phyloP scores from a whole-genome alignment of 2,113 vertebrate species.

The Erinaceus europaeus region DNA sequence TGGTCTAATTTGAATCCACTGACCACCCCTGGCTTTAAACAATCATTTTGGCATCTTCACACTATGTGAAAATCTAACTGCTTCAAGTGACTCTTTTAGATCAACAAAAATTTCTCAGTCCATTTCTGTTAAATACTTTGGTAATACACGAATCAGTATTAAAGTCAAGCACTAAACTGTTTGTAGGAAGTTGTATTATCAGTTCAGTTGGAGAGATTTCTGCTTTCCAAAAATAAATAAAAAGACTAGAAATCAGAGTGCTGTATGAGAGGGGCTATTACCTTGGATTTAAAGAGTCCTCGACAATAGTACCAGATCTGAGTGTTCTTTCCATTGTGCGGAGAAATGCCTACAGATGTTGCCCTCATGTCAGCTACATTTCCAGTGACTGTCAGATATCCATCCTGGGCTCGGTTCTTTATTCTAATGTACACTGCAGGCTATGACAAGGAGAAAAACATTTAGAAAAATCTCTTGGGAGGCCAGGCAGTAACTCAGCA shows the following conservation, averaged over 20 bases:
- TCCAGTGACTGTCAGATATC: conserved; percentile 81
- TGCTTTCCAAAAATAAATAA: not conserved
- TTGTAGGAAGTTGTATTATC: not conserved
- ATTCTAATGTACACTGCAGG: conserved; percentile 84
- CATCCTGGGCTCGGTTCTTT: conserved; percentile 81
- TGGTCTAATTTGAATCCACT: not conserved
- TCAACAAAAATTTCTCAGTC: not conserved
- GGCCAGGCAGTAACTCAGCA: too few species aligned
- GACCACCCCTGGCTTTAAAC: not conserved
- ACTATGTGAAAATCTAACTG: conserved; percentile 7
- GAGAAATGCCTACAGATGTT: conserved; percentile 76
- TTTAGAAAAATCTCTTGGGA: not conserved
- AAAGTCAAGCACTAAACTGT: not conserved
- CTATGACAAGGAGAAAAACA: conserved; percentile 59
- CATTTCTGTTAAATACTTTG: conserved; percentile 9
- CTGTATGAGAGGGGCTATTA: not conserved
- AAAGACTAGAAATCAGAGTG: not conserved
- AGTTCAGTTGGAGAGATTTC: not conserved
- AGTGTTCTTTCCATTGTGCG: conserved; percentile 69
- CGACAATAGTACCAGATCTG: conserved; percentile 87
- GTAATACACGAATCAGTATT: not conserved
- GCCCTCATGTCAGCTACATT: conserved; percentile 73
- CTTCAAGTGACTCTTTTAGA: not conserved
- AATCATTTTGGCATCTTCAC: not conserved
- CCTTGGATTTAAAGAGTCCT: conserved; percentile 88